Evolutionary conservation across 2,888 invertebrate genomes (phyloP), one percentile per base, ranked within the genome.

Genomic region (Bellardia pandia): DNA sequence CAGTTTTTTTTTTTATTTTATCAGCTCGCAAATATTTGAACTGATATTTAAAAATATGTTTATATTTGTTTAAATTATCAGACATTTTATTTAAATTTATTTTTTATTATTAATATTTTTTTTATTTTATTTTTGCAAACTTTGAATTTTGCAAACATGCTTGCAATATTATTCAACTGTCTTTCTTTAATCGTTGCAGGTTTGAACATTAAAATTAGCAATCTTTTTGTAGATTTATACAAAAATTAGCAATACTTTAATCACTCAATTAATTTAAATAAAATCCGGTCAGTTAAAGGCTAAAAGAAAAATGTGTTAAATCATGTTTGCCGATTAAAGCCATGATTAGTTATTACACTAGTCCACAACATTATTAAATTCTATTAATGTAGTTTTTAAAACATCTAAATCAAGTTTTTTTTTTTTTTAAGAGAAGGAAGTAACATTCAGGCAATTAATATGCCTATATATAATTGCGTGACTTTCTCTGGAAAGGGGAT

Each of bases 21-120:
- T 76, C 75, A 81, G 64, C 56, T 74, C n/a, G 48, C 58, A 75
- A 75, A 82, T 82, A 82, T 69, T 60, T 68, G n/a, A 60, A 51
- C 11, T 45, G n/a, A n/a, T 60, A 11, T 71, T 71, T 62, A 33
- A 51, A 69, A 48, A 51, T 71, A 71, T 60, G 45, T 51, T 53
- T 62, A 33, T 60, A 60, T 68, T 75, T 74, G 48, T 68, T 75
- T 75, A n/a, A 66, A 74, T 66, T 75, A 81, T 75, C 58, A 66
- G 14, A 81, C 37, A 66, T 68, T 74, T 74, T 48, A 68, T 66
- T 74, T 48, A 11, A 74, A 74, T 71, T 71, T 11, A 23, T 30
- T 30, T 58, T 30, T 42, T 11, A 8, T 72, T 62, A 80, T 72
- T 30, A 64, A 30, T 13, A 0, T 9, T 13, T 11, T 72, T 2